Conservation (phyloP, 2,797 vertebrate species). For the Crenuchus spilurus region DNA sequence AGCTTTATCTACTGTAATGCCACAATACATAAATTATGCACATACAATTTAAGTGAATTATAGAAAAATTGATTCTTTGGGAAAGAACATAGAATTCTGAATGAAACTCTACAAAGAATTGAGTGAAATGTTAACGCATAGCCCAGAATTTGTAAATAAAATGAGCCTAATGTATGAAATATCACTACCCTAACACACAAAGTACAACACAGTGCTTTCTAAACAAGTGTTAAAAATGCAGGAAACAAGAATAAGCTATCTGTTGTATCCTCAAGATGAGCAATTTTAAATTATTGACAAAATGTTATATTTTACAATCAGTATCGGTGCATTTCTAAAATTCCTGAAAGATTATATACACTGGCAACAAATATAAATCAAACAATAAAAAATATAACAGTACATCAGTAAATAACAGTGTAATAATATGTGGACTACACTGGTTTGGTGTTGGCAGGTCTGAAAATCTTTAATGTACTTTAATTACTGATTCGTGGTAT, state of each 20-base stretch:
- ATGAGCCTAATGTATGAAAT: background rate
- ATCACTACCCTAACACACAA: background rate
- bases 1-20: background rate
- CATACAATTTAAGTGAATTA: background rate
- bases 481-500: too few relatives aligned
- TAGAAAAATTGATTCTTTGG: background rate
- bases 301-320: slow-evolving; percentile 9
- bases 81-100: background rate
- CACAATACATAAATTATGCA: background rate
- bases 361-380: background rate
- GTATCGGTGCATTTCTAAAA: slow-evolving; percentile 6
- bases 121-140: background rate
- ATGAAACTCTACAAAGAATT: background rate
- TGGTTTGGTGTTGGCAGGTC: background rate
- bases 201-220: background rate
- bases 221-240: background rate
- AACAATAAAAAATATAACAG: background rate
- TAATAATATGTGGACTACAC: background rate
- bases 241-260: background rate
- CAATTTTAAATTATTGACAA: background rate
- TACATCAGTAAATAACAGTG: background rate
- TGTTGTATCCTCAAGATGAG: background rate
- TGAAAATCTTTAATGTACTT: too few relatives aligned
- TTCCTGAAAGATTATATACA: background rate
- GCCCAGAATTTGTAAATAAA: background rate